Conservation (phyloP, 2,888 invertebrate species). For the Thymelicus sylvestris region DNA sequence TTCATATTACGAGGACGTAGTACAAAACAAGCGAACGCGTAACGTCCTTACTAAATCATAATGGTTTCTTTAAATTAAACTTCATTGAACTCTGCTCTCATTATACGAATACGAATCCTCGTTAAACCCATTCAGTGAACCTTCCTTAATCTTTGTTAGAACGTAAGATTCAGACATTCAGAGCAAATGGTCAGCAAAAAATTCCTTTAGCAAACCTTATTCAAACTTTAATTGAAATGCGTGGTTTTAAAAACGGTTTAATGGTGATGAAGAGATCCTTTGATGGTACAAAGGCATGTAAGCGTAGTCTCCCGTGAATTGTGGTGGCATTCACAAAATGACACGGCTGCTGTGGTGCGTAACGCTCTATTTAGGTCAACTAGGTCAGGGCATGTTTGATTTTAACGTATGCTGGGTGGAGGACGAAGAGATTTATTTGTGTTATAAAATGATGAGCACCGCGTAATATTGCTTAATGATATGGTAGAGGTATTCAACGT, state of each 20-base stretch:
- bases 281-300: constrained; percentile 27
- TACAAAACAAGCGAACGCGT: too few species aligned
- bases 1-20: too few species aligned
- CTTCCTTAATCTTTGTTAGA: constrained; percentile 10
- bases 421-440: background rate
- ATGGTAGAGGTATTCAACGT: too few species aligned
- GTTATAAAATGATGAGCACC: background rate
- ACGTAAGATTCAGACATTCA: constrained; percentile 7
- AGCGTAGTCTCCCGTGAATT: constrained; percentile 48
- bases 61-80: constrained; percentile 14
- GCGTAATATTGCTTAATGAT: too few species aligned
- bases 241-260: constrained; percentile 1
- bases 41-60: background rate
- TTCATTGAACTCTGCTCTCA: constrained; percentile 8
- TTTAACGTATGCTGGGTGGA: background rate
- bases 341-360: constrained; percentile 50
- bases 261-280: constrained; percentile 24
- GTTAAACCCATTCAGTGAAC: constrained; percentile 1
- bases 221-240: constrained; percentile 16
- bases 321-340: constrained; percentile 46
- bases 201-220: too few species aligned
- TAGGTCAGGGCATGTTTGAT: constrained; percentile 43
- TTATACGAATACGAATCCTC: background rate
- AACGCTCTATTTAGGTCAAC: constrained; percentile 67
- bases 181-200: background rate